These are phyloP conservation scores for Athalia rosae DNA, from an alignment of 2,888 invertebrate genomes.

Conservation along the genomic window DNA sequence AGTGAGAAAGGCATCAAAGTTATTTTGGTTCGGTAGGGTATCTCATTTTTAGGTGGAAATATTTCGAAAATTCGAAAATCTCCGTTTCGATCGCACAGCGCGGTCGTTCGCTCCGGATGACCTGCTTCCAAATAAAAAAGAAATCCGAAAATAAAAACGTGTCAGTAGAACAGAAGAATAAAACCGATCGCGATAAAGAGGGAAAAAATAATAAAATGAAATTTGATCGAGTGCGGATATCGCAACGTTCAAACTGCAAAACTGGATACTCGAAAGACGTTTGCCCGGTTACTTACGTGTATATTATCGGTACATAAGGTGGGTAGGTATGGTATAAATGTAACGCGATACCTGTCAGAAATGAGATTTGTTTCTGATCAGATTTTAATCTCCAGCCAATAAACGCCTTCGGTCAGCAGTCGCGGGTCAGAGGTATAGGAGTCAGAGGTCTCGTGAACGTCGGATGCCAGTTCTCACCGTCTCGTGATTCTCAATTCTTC, in stretches of 20 bases:
- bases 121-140: too few relatives aligned
- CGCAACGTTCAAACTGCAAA: too few relatives aligned
- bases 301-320: too few relatives aligned
- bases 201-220: too few relatives aligned
- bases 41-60: not conserved
- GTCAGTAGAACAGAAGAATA: not conserved
- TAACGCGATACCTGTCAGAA: not conserved
- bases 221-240: too few relatives aligned
- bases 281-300: too few relatives aligned
- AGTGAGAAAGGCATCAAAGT: slow-evolving; percentile 9
- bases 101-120: too few relatives aligned
- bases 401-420: slow-evolving; percentile 33
- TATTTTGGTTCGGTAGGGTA: not conserved
- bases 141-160: not conserved
- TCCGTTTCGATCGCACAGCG: too few relatives aligned
- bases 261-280: too few relatives aligned
- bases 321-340: too few relatives aligned
- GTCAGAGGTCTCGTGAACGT: slow-evolving; percentile 10
- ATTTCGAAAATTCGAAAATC: not conserved
- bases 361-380: slow-evolving; percentile 19
- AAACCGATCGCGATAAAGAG: too few relatives aligned
- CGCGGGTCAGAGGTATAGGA: slow-evolving; percentile 1
- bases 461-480: slow-evolving; percentile 30
- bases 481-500: not conserved
- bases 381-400: slow-evolving; percentile 22